Evolutionary conservation across 2,113 vertebrate genomes (phyloP).

Genomic region (Bucco capensis): DNA sequence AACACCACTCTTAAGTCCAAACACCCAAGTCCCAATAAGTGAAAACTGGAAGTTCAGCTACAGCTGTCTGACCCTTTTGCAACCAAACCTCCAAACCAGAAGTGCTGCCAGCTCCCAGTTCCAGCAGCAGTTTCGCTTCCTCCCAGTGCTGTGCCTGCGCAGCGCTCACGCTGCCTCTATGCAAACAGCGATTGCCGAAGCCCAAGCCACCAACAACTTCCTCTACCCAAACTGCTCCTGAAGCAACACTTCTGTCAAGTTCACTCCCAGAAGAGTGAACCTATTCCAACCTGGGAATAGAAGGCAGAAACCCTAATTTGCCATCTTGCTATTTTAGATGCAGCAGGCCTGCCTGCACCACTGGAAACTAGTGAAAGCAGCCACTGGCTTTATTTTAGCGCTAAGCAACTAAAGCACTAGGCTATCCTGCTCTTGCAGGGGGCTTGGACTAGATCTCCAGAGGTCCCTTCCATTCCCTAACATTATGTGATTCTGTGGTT

Average conservation of each 20-base stretch:
- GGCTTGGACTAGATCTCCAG: too few relatives aligned
- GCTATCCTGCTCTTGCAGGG: too few relatives aligned
- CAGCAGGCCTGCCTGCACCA: not conserved
- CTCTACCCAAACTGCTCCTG: slow-evolving; percentile 5
- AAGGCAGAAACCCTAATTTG: not conserved
- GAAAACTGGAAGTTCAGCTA: not conserved
- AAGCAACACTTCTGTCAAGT: not conserved
- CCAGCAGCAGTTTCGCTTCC: not conserved
- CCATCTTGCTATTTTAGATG: not conserved
- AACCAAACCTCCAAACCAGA: not conserved
- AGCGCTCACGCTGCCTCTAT: not conserved
- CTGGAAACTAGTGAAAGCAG: not conserved
- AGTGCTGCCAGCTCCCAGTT: not conserved
- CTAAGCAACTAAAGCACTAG: too few relatives aligned
- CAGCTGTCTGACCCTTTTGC: not conserved
- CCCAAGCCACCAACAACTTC: slow-evolving; percentile 28
- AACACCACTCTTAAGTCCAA: accelerated
- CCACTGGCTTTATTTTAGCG: not conserved
- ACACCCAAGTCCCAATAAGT: not conserved
- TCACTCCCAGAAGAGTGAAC: not conserved
- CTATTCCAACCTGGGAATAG: not conserved
- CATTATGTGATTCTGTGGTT: too few relatives aligned
- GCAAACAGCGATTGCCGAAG: not conserved
- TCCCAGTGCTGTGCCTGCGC: accelerated
- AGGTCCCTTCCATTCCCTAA: too few relatives aligned